phyloP scores from a whole-genome alignment of 2,888 invertebrate species.

The Panorpa germanica region DNA sequence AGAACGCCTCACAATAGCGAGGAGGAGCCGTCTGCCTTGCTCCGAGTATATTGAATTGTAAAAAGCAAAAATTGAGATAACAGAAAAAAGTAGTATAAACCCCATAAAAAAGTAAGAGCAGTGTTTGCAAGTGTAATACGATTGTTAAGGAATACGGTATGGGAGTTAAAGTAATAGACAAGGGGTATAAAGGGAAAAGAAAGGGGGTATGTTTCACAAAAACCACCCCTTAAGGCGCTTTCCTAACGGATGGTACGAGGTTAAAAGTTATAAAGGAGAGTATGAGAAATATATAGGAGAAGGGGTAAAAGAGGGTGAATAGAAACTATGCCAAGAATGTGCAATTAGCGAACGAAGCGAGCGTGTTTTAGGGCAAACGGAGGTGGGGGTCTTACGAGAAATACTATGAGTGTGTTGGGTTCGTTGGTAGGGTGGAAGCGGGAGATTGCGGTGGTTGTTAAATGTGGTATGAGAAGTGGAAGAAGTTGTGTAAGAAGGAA shows the following conservation, averaged over 20 bases:
- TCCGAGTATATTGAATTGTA: no score
- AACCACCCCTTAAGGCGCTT: conserved; percentile 21
- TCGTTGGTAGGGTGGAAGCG: conserved; percentile 9
- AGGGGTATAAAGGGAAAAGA: conserved; percentile 14
- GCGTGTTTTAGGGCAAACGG: conserved; percentile 15
- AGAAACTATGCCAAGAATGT: conserved; percentile 94
- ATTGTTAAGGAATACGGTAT: conserved; percentile 14
- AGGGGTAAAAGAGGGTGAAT: conserved; percentile 44
- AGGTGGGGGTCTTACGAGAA: neutral
- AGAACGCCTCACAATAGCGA: no score
- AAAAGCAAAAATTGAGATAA: no score
- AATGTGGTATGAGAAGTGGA: no score
- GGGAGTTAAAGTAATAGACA: conserved; percentile 12
- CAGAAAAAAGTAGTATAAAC: no score
- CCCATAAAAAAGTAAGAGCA: no score
- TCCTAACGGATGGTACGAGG: conserved; percentile 14
- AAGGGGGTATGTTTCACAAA: conserved; percentile 25
- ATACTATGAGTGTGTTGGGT: neutral
- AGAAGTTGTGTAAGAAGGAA: no score
- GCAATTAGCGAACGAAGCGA: conserved; percentile 62
- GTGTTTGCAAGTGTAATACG: conserved; percentile 15
- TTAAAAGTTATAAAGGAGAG: no score
- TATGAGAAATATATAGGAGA: no score
- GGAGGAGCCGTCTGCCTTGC: no score
- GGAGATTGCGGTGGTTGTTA: no score